phyloP scores from a whole-genome alignment of 2,888 invertebrate species.

The Dysmachus trigonus region DNA sequence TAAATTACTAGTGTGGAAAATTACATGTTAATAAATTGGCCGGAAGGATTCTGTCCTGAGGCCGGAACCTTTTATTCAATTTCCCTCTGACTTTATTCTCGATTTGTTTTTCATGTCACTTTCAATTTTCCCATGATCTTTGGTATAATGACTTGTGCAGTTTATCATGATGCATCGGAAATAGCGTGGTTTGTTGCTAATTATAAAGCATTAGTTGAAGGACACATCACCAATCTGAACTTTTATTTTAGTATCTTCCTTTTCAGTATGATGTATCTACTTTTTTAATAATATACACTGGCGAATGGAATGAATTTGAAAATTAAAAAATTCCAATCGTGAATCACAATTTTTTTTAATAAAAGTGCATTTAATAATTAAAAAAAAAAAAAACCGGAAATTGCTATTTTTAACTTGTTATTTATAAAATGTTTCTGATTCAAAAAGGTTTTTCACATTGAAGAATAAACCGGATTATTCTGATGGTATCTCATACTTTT shows the following conservation, averaged over 20 bases:
- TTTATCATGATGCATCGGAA: neutral
- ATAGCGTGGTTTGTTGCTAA: neutral
- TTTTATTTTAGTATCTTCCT: neutral
- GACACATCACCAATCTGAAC: neutral
- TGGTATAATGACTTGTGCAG: neutral
- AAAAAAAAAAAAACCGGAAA: no score
- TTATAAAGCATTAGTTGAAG: neutral
- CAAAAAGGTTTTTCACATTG: no score
- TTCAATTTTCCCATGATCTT: conserved; percentile 21
- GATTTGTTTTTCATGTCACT: conserved; percentile 34
- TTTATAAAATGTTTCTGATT: no score
- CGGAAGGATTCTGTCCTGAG: conserved; percentile 48
- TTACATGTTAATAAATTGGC: conserved; percentile 55
- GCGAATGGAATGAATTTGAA: no score
- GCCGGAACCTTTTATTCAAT: neutral
- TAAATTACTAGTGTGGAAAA: conserved; percentile 55
- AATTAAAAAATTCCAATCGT: no score
- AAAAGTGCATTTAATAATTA: no score
- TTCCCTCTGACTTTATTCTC: conserved; percentile 35
- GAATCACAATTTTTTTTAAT: no score
- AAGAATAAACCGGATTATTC: no score
- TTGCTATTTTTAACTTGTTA: no score
- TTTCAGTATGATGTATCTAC: no score
- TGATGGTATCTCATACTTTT: no score
- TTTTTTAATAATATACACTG: no score